Percentiles rank a stretch among this genome's conserved stretches.
Evolutionary conservation across 2,888 invertebrate species (phyloP).

Genomic region (Chamaedrilus cognettii): DNA sequence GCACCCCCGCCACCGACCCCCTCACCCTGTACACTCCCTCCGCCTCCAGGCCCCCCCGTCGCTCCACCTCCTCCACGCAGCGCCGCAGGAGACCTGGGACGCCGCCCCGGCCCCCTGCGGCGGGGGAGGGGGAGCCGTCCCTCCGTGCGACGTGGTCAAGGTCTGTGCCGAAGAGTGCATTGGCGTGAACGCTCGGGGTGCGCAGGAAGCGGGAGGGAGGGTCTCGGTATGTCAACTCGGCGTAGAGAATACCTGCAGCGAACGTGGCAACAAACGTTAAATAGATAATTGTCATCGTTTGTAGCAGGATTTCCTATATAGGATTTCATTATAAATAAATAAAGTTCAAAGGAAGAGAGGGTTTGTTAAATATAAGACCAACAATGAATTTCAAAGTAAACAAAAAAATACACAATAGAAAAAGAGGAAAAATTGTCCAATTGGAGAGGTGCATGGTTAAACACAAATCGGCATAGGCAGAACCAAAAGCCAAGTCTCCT

Average conservation of each 20-base stretch:
- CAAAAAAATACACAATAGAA: too few relatives aligned
- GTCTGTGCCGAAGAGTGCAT: conserved; percentile 62
- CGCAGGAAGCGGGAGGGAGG: conserved; percentile 84
- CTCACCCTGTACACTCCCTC: neutral
- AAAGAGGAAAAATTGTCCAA: too few relatives aligned
- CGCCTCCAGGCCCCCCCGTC: neutral
- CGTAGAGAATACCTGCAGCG: conserved; percentile 6
- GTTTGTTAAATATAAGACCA: too few relatives aligned
- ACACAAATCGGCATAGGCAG: too few relatives aligned
- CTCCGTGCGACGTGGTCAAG: neutral
- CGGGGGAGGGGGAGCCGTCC: neutral
- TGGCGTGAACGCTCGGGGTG: conserved; percentile 57
- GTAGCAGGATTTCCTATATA: too few relatives aligned
- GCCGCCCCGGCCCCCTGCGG: neutral
- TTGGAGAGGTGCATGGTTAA: too few relatives aligned
- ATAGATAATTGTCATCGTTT: too few relatives aligned
- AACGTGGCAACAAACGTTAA: too few relatives aligned
- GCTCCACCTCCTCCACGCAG: neutral
- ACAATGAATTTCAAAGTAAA: too few relatives aligned
- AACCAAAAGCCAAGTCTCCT: too few relatives aligned
- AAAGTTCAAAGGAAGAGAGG: too few relatives aligned
- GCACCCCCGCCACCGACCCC: neutral
- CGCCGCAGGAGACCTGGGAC: neutral
- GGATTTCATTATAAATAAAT: too few relatives aligned
- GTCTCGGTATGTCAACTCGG: conserved; percentile 74